Evolutionary conservation across 2,797 vertebrate species (phyloP).

Genomic region (Meriones psammophilus): DNA sequence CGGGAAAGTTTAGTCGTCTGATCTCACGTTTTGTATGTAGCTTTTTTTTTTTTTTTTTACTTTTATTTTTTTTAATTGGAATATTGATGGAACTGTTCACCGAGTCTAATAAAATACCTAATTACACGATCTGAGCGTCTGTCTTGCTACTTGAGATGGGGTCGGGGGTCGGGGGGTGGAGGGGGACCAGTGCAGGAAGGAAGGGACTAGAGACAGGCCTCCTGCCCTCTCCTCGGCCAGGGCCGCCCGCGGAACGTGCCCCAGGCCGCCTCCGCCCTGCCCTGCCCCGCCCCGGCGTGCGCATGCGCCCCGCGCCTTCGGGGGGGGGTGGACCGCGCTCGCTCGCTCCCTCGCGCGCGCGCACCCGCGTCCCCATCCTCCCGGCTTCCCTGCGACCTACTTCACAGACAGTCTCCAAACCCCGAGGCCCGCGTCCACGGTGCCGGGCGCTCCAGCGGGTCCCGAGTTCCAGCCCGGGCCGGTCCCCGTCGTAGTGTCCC

Average conservation of each 20-base stretch:
- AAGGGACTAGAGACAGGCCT: not conserved
- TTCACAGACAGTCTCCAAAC: slow-evolving; percentile 33
- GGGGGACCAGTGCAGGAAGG: not conserved
- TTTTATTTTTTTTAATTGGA: slow-evolving; percentile 64
- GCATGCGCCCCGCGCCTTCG: slow-evolving; percentile 61
- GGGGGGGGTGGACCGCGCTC: slow-evolving; percentile 33
- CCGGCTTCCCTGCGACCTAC: slow-evolving; percentile 33
- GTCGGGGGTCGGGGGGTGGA: not conserved
- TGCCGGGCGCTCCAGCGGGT: slow-evolving; percentile 50
- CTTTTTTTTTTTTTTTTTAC: slow-evolving; percentile 81
- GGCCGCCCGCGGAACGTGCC: not conserved
- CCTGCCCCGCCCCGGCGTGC: slow-evolving; percentile 56
- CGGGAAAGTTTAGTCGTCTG: slow-evolving; percentile 95
- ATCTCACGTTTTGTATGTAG: slow-evolving; percentile 67
- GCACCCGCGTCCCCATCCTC: not conserved
- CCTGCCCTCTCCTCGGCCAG: not conserved
- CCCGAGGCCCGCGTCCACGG: not conserved
- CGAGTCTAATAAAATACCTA: slow-evolving; percentile 74
- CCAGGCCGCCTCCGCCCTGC: slow-evolving; percentile 51
- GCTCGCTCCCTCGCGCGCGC: slow-evolving; percentile 24
- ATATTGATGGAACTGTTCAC: not conserved
- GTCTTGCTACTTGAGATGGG: not conserved
- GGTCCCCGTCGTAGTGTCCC: not conserved
- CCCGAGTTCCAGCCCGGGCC: not conserved
- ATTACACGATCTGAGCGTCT: slow-evolving; percentile 31